These are phyloP conservation scores for Petrosia ficiformis DNA, from an alignment of 37 sponge, comb jelly and placozoan species.

Conservation along the genomic window DNA sequence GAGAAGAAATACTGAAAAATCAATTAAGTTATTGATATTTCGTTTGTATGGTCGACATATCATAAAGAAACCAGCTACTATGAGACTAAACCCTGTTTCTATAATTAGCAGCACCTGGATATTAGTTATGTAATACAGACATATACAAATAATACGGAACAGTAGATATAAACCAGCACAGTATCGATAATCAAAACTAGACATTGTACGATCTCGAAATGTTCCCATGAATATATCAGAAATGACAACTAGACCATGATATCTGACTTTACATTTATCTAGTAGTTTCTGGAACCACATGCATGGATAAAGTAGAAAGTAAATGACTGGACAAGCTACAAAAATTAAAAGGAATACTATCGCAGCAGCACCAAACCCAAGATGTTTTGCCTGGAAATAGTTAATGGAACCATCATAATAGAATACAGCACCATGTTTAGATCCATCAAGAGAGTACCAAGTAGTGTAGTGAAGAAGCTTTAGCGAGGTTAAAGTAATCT, in stretches of 20 bases:
- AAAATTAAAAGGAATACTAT: constrained; percentile 5
- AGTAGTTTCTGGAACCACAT: background rate
- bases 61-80: constrained; percentile 10
- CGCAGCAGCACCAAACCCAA: constrained; percentile 32
- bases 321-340: constrained; percentile 29
- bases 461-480: constrained; percentile 28
- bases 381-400: constrained; percentile 9
- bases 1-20: constrained; percentile 29
- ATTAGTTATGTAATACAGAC: constrained; percentile 30
- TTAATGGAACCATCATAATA: constrained; percentile 14
- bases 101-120: constrained; percentile 4
- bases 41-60: constrained; percentile 62
- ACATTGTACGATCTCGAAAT: constrained; percentile 48
- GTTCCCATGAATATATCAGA: constrained; percentile 49
- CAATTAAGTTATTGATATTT: constrained; percentile 38
- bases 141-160: constrained; percentile 32
- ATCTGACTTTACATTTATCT: background rate
- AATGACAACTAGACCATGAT: constrained; percentile 11
- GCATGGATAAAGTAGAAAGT: constrained; percentile 20
- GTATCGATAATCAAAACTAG: constrained; percentile 37
- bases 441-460: background rate
- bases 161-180: constrained; percentile 72
- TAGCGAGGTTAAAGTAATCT: constrained; percentile 47
- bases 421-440: background rate
- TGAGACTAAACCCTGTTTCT: constrained; percentile 11